Percentiles rank a stretch among this genome's conserved stretches.
Conservation (phyloP, 2,888 invertebrate species). For the Dasysyrphus tricinctus region DNA sequence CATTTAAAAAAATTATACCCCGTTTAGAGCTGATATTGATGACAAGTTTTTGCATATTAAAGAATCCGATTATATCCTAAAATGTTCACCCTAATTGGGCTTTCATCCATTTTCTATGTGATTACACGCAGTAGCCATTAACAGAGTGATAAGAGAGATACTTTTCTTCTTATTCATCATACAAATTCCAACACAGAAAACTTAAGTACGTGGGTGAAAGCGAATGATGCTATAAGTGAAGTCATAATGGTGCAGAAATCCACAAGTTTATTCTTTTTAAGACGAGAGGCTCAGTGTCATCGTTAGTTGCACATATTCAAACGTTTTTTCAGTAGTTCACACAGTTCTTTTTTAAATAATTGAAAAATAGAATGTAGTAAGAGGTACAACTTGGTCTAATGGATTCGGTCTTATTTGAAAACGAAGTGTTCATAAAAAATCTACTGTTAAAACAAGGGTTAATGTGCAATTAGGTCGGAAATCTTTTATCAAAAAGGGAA, state of each 20-base stretch:
- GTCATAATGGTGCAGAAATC: not conserved
- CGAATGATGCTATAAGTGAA: not conserved
- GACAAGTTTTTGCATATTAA: no score
- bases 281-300: not conserved
- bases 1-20: not conserved
- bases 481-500: no score
- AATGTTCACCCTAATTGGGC: not conserved
- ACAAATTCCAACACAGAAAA: not conserved
- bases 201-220: not conserved
- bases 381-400: not conserved
- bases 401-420: not conserved
- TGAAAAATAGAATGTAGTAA: no score
- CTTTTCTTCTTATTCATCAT: not conserved
- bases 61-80: not conserved
- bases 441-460: no score
- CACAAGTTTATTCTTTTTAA: not conserved
- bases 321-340: not conserved
- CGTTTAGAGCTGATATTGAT: no score
- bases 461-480: no score
- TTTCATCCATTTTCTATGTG: not conserved
- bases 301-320: not conserved
- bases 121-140: not conserved
- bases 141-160: not conserved
- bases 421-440: no score
- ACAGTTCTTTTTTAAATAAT: not conserved